These are phyloP conservation scores for Diceros bicornis DNA, from an alignment of 2,797 vertebrate species.

Conservation along the genomic window DNA sequence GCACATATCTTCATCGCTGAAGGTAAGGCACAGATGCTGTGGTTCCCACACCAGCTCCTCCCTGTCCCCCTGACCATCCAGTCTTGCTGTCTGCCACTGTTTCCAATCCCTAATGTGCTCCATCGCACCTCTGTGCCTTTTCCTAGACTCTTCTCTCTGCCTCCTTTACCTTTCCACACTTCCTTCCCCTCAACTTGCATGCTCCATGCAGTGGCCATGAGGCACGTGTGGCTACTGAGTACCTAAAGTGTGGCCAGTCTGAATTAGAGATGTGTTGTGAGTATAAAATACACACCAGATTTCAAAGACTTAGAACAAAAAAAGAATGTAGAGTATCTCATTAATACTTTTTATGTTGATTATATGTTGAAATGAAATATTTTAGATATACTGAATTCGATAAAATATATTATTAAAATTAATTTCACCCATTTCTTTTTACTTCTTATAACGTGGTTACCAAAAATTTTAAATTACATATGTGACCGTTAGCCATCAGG, in stretches of 20 bases:
- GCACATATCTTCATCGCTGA: slow-evolving; percentile 82
- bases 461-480: not conserved
- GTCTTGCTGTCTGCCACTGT: not conserved
- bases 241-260: not conserved
- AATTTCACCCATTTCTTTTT: slow-evolving; percentile 56
- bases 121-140: not conserved
- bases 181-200: not conserved
- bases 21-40: slow-evolving; percentile 47
- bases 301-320: slow-evolving; percentile 55
- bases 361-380: not conserved
- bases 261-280: not conserved
- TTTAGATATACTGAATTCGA: not conserved
- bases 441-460: not conserved
- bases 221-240: not conserved
- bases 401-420: slow-evolving; percentile 57
- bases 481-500: not conserved
- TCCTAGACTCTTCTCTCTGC: not conserved
- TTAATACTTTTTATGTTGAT: slow-evolving; percentile 10
- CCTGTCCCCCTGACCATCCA: not conserved
- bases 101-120: not conserved
- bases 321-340: slow-evolving; percentile 23
- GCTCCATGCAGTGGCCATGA: not conserved
- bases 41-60: not conserved
- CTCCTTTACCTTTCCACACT: not conserved
- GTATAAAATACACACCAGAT: not conserved